A percentile compares a stretch with the other conserved stretches of the same genome.
phyloP scores from a whole-genome alignment of 2,888 invertebrate species.

The Tuta absoluta region DNA sequence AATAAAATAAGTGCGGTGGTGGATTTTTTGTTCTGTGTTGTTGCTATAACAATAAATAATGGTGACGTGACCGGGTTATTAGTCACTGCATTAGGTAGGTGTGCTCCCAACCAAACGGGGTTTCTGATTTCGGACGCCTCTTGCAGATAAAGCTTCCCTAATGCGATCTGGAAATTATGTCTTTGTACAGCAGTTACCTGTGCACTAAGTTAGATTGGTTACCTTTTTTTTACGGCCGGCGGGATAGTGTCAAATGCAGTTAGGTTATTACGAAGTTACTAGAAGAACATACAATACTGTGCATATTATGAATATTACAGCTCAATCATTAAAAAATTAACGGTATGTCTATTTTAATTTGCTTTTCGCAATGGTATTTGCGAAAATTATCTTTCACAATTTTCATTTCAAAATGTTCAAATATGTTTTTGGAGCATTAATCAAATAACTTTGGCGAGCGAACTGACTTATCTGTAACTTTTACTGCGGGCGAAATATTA shows the following conservation, averaged over 20 bases:
- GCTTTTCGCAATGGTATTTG: background rate
- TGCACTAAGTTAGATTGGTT: constrained; percentile 36
- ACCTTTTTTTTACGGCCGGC: background rate
- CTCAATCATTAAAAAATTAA: too few species aligned
- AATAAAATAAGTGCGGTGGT: constrained; percentile 57
- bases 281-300: too few species aligned
- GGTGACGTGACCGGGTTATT: constrained; percentile 76
- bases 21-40: constrained; percentile 65
- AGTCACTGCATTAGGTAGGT: constrained; percentile 68
- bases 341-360: too few species aligned
- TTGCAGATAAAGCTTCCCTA: constrained; percentile 52
- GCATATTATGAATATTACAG: background rate
- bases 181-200: constrained; percentile 48
- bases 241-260: background rate
- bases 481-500: constrained; percentile 43
- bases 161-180: constrained; percentile 51
- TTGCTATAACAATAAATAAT: constrained; percentile 76
- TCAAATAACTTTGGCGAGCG: constrained; percentile 37
- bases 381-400: constrained; percentile 61
- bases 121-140: constrained; percentile 56
- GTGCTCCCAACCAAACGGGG: constrained; percentile 57
- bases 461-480: constrained; percentile 32
- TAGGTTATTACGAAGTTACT: too few species aligned
- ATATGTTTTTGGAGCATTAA: constrained; percentile 39
- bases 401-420: constrained; percentile 45